Conservation (phyloP, 2,113 vertebrate genomes). For the Bostrychus sinensis region DNA sequence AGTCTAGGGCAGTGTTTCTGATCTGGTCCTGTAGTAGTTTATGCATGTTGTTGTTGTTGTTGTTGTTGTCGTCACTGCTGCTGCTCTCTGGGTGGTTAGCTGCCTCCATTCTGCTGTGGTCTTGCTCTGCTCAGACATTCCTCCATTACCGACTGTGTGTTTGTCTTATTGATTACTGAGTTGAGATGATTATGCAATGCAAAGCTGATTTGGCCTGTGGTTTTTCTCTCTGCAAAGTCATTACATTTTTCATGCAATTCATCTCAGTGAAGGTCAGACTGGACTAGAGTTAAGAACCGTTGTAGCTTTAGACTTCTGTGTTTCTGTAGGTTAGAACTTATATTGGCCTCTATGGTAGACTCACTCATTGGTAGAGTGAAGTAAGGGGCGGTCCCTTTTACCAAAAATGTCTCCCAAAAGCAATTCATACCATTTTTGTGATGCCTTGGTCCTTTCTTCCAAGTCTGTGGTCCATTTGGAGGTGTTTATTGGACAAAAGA, state of each 20-base stretch:
- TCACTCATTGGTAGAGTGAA: too few relatives aligned
- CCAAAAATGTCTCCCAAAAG: too few relatives aligned
- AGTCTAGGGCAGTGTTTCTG: conserved; percentile 65
- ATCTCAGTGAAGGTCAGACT: conserved; percentile 77
- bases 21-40: too few relatives aligned
- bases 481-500: too few relatives aligned
- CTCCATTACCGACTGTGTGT: conserved; percentile 72
- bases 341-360: too few relatives aligned
- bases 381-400: too few relatives aligned
- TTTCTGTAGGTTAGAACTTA: conserved; percentile 20
- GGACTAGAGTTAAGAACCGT: conserved; percentile 61
- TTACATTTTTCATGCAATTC: conserved; percentile 78
- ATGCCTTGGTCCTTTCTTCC: too few relatives aligned
- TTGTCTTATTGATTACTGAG: conserved; percentile 78
- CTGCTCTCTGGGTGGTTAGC: conserved; percentile 65
- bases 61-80: too few relatives aligned
- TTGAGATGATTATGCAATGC: conserved; percentile 76
- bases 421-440: too few relatives aligned
- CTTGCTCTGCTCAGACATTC: conserved; percentile 71
- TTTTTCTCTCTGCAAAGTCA: conserved; percentile 77
- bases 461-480: too few relatives aligned
- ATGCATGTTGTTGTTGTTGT: too few relatives aligned
- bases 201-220: conserved; percentile 78
- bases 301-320: conserved; percentile 47
- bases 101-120: conserved; percentile 69